Evolutionary conservation across 2,113 vertebrate species (phyloP), one percentile per base, ranked within the genome.

Genomic region (Burhinus bistriatus): DNA sequence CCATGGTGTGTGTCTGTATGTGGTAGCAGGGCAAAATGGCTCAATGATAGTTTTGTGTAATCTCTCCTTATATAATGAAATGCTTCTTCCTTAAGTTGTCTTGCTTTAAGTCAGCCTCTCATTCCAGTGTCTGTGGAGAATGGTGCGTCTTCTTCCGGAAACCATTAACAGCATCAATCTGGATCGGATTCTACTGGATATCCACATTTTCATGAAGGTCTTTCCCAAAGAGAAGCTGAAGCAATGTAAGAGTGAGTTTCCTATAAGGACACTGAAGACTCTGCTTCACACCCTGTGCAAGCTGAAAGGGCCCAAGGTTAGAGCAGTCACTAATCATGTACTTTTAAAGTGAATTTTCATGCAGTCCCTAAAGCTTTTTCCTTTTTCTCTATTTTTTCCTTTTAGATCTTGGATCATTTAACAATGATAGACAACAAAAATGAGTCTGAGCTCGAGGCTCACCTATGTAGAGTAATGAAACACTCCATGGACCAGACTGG

Each of bases 381-480:
- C 11, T 10, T 64, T 20, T 79, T 5, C 65, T 95, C 42, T 38
- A 11, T 9, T 5, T 4, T 38, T 8, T 15, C 4, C 10, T 86
- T 92, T 73, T 97, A 99, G 99, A 99, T 99, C 88, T 98, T 99
- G 77, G 99, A 99, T 96, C 99, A 99, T 89, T 95, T 99, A 52
- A 99, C 99, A 2, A 99, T 99, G 99, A 99, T 99, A 36, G 99
- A 99, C 90, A 99, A 99, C 83, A 99, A 99, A 90, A 99, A 99
- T 10, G 99, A 99, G 93, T 99, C 99, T 0, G 99, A 99, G 95
- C 96, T 99, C 95, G 99, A 99, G 92, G 98, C 99, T 45, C 98
- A 99, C 57, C 97, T 99, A 26, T 98, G 99, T 86, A 98, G 98
- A 52, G 98, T 99, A 94, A 98, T 99, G 97, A 99, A 99, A 95